These are phyloP conservation scores for Silurus lanzhouensis DNA, from an alignment of 2,797 vertebrate genomes.

Conservation along the genomic window DNA sequence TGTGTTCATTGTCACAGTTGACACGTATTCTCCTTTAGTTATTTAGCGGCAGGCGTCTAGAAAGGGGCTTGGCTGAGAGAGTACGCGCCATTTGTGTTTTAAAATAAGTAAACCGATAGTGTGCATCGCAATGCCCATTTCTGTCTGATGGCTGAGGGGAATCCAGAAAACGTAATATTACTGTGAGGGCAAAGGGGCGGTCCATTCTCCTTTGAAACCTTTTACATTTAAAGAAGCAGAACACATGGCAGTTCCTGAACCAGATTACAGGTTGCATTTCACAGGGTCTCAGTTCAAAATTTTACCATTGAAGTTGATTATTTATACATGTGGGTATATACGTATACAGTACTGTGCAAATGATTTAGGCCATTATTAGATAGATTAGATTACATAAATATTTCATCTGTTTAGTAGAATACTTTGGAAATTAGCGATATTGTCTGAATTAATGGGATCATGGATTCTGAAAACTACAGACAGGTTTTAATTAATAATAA, in stretches of 20 bases:
- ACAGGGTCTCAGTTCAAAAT: background rate
- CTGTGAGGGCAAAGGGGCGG: constrained; percentile 32
- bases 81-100: background rate
- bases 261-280: constrained; percentile 7
- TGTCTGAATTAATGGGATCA: too few species aligned
- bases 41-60: background rate
- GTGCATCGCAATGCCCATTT: constrained; percentile 45
- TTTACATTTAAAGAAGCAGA: constrained; percentile 25
- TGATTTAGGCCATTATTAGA: too few species aligned
- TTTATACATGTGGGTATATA: too few species aligned
- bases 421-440: too few species aligned
- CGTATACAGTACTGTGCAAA: too few species aligned
- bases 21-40: background rate
- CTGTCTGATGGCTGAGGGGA: constrained; percentile 39
- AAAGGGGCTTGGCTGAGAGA: background rate
- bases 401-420: too few species aligned
- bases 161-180: constrained; percentile 43
- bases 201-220: constrained; percentile 36
- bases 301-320: too few species aligned
- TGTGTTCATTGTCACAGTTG: background rate
- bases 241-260: constrained; percentile 29
- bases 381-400: too few species aligned
- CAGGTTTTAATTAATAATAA: too few species aligned
- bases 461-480: too few species aligned
- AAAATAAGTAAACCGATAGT: constrained; percentile 52